Evolutionary conservation across 64 coral and sea anemone species (phyloP).

Genomic region (Montipora sp.): DNA sequence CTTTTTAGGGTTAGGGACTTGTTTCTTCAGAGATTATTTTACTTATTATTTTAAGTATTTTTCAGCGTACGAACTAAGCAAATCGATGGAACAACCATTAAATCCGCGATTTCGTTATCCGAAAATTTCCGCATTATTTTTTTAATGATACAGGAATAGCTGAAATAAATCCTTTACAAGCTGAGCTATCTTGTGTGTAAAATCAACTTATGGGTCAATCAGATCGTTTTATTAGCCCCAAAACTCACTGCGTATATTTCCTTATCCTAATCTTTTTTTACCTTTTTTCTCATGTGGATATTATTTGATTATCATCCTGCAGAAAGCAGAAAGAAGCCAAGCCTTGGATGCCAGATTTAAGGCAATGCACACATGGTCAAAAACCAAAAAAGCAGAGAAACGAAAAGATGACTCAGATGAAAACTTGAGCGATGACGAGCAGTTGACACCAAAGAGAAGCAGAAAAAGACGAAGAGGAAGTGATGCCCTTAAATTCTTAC

Average conservation of each 20-base stretch:
- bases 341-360: conserved; percentile 30
- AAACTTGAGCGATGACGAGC: conserved; percentile 27
- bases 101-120: not conserved
- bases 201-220: not conserved
- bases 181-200: not conserved
- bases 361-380: conserved; percentile 60
- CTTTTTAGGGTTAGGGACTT: not conserved
- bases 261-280: not conserved
- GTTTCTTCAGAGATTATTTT: not conserved
- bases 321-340: conserved; percentile 47
- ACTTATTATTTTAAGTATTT: not conserved
- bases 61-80: not conserved
- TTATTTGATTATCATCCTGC: not conserved
- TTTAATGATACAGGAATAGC: not conserved
- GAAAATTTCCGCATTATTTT: not conserved
- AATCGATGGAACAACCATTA: not conserved
- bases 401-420: conserved; percentile 52
- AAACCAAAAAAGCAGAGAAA: conserved; percentile 15
- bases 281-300: not conserved
- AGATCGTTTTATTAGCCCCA: not conserved
- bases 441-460: not conserved
- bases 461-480: conserved; percentile 36
- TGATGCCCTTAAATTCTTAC: conserved; percentile 49
- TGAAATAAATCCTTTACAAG: not conserved
- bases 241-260: not conserved